A percentile compares a stretch with the other conserved stretches of the same genome.
Evolutionary conservation across 1,140 invertebrate species (phyloP).

Genomic region (Drosophila dunni): DNA sequence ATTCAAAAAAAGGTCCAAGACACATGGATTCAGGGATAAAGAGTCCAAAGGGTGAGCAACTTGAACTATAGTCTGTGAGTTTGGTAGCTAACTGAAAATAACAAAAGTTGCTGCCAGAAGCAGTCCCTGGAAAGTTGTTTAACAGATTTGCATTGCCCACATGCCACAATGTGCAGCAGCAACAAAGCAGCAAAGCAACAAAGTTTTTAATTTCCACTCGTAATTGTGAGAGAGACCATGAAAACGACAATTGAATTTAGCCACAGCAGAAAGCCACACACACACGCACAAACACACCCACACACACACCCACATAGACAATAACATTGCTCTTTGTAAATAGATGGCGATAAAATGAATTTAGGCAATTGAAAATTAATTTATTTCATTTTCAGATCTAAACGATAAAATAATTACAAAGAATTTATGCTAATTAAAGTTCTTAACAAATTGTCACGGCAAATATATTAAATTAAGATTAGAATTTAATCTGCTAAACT

Average conservation of each 20-base stretch:
- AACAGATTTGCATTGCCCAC: slow-evolving; percentile 40
- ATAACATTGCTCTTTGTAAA: not conserved
- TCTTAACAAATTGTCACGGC: no score
- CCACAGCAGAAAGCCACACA: slow-evolving; percentile 9
- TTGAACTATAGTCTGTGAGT: not conserved
- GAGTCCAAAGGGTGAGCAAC: not conserved
- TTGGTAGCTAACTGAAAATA: not conserved
- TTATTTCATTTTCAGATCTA: no score
- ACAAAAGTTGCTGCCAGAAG: slow-evolving; percentile 20
- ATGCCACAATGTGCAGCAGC: slow-evolving; percentile 27
- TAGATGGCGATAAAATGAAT: not conserved
- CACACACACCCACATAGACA: not conserved
- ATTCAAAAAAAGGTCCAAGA: not conserved
- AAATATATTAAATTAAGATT: no score
- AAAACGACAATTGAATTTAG: slow-evolving; percentile 45
- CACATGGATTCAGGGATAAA: not conserved
- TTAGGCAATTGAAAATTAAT: no score
- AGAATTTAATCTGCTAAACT: no score
- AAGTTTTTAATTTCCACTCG: slow-evolving; percentile 45
- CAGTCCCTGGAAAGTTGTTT: slow-evolving; percentile 8
- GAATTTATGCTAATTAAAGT: no score
- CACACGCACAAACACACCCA: not conserved
- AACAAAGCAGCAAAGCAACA: slow-evolving; percentile 20
- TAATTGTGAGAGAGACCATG: slow-evolving; percentile 39
- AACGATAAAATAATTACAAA: no score